Evolutionary conservation across 2,797 vertebrate genomes (phyloP).

Genomic region (Tenualosa thibaudeaui): DNA sequence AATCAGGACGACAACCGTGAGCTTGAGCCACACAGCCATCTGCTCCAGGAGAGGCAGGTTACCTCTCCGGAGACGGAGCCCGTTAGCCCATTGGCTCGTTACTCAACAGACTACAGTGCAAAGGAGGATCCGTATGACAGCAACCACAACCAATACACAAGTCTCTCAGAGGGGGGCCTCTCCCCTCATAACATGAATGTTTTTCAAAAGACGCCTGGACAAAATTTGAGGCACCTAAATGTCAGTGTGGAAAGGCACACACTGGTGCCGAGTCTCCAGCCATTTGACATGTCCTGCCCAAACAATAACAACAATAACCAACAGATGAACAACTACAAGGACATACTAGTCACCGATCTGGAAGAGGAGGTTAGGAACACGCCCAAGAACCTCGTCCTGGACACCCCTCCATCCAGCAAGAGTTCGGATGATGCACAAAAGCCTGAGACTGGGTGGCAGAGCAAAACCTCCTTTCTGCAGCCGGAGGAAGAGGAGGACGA

Average conservation of each 20-base stretch:
- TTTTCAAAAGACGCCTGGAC: constrained; percentile 58
- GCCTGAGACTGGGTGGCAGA: constrained; percentile 52
- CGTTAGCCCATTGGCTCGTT: constrained; percentile 67
- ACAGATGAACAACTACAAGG: constrained; percentile 67
- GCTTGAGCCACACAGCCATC: constrained; percentile 52
- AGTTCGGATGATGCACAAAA: constrained; percentile 52
- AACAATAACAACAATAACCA: constrained; percentile 73
- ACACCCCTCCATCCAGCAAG: constrained; percentile 50
- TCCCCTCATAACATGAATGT: constrained; percentile 57
- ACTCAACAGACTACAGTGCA: constrained; percentile 61
- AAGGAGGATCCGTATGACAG: constrained; percentile 60
- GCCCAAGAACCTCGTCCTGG: constrained; percentile 54
- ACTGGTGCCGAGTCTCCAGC: constrained; percentile 77
- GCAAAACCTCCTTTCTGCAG: constrained; percentile 53
- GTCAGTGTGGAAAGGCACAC: constrained; percentile 81
- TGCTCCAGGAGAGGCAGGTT: constrained; percentile 56
- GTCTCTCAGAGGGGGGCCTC: constrained; percentile 67
- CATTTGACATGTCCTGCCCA: constrained; percentile 76
- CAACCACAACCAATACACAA: constrained; percentile 62
- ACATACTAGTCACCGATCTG: constrained; percentile 65
- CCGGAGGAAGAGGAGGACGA: constrained; percentile 64
- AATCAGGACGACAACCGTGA: constrained; percentile 73
- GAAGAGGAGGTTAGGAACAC: constrained; percentile 61
- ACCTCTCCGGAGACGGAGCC: constrained; percentile 68
- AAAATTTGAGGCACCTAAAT: constrained; percentile 62